Conservation (phyloP, 2,797 vertebrate species). For the Chromobotia macracanthus region DNA sequence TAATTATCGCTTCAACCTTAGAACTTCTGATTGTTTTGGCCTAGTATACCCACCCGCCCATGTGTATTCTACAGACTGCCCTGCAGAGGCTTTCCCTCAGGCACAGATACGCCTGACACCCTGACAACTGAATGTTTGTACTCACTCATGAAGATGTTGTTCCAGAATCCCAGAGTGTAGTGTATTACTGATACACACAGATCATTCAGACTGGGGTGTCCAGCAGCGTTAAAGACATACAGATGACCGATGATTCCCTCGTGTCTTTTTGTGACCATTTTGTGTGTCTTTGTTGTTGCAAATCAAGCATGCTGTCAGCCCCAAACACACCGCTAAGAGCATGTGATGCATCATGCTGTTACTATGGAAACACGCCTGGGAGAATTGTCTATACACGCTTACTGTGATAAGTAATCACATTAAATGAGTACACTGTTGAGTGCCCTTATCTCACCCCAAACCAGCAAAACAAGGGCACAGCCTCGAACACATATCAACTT, state of each 20-base stretch:
- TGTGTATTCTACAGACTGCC: not conserved
- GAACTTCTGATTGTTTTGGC: slow-evolving; percentile 1
- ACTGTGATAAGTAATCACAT: slow-evolving; percentile 44
- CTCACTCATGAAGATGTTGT: not conserved
- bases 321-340: not conserved
- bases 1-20: not conserved
- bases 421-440: slow-evolving; percentile 10
- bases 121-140: slow-evolving; percentile 33
- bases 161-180: not conserved
- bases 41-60: not conserved
- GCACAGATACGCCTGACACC: not conserved
- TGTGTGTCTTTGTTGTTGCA: not conserved
- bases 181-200: not conserved
- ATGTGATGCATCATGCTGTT: slow-evolving; percentile 28
- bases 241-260: not conserved
- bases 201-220: not conserved
- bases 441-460: slow-evolving; percentile 6
- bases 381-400: slow-evolving; percentile 30
- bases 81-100: not conserved
- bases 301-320: not conserved
- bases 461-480: not conserved
- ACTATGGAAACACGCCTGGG: slow-evolving; percentile 31
- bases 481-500: slow-evolving; percentile 21
- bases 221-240: not conserved
- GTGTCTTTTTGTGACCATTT: not conserved